Percentiles rank a stretch among this genome's conserved stretches.
Evolutionary conservation across 2,113 vertebrate species (phyloP).

Genomic region (Corapipo altera): DNA sequence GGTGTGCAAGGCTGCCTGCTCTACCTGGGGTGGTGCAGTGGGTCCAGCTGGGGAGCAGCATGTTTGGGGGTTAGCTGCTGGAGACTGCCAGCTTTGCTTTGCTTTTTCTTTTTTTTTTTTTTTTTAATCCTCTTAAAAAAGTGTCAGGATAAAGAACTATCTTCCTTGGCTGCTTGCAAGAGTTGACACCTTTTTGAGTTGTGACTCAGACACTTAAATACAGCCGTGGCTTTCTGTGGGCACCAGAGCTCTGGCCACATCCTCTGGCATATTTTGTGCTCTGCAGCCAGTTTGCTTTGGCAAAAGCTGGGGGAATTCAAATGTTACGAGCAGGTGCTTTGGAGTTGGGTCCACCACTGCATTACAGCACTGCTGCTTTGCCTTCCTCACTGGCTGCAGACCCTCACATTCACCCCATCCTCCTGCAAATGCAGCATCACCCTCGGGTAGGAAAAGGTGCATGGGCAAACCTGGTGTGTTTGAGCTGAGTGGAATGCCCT

Average conservation of each 20-base stretch:
- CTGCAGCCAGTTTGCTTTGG: not conserved
- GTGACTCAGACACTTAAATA: not conserved
- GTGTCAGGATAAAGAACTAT: not conserved
- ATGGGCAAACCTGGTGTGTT: rapidly evolving
- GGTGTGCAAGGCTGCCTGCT: not conserved
- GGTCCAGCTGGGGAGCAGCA: not conserved
- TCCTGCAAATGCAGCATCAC: rapidly evolving
- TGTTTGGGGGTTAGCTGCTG: not conserved
- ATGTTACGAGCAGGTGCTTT: not conserved
- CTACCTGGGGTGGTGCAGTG: rapidly evolving
- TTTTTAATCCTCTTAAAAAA: not conserved
- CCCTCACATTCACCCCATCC: rapidly evolving
- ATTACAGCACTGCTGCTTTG: not conserved
- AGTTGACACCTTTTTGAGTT: not conserved
- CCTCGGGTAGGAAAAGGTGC: too few relatives aligned
- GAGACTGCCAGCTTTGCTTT: not conserved
- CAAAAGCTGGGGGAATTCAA: not conserved
- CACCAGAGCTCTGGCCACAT: rapidly evolving
- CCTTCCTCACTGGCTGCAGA: not conserved
- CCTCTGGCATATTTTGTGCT: not conserved
- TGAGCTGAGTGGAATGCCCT: not conserved
- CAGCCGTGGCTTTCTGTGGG: not conserved
- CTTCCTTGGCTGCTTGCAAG: not conserved
- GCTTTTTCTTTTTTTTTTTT: not conserved
- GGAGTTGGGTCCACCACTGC: not conserved